phyloP scores from a whole-genome alignment of 1,140 invertebrate species.

The Apolygus lucorum region DNA sequence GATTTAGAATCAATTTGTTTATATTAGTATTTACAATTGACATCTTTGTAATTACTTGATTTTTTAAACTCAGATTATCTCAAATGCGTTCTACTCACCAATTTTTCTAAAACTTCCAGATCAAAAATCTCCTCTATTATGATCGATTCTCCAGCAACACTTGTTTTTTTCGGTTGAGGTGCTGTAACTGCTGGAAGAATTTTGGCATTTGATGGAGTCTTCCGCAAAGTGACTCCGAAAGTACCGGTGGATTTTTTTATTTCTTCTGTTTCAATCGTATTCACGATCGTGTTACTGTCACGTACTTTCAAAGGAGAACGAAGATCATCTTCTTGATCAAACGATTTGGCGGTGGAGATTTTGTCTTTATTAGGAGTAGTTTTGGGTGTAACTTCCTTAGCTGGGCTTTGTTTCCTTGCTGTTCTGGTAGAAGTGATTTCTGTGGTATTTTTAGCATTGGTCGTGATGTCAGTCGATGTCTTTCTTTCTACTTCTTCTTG shows the following conservation, averaged over 20 bases:
- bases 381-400: not conserved
- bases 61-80: too few relatives aligned
- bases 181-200: conserved; percentile 28
- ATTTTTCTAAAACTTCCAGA: conserved; percentile 54
- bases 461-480: not conserved
- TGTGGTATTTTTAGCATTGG: not conserved
- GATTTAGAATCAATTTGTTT: too few relatives aligned
- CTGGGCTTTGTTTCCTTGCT: not conserved
- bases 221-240: conserved; percentile 52
- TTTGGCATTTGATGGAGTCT: conserved; percentile 43
- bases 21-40: too few relatives aligned
- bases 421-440: not conserved
- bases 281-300: not conserved
- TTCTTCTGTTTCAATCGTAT: conserved; percentile 16
- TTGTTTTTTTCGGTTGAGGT: conserved; percentile 1
- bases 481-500: not conserved
- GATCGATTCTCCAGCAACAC: conserved; percentile 37
- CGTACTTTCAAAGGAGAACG: not conserved
- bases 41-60: too few relatives aligned
- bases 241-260: conserved; percentile 40
- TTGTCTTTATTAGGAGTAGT: too few relatives aligned
- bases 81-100: too few relatives aligned
- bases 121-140: conserved; percentile 63
- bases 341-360: not conserved
- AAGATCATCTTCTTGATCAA: not conserved